Base-by-base conservation (phyloP, 2,888 invertebrate species). In the Hypena proboscidalis region DNA sequence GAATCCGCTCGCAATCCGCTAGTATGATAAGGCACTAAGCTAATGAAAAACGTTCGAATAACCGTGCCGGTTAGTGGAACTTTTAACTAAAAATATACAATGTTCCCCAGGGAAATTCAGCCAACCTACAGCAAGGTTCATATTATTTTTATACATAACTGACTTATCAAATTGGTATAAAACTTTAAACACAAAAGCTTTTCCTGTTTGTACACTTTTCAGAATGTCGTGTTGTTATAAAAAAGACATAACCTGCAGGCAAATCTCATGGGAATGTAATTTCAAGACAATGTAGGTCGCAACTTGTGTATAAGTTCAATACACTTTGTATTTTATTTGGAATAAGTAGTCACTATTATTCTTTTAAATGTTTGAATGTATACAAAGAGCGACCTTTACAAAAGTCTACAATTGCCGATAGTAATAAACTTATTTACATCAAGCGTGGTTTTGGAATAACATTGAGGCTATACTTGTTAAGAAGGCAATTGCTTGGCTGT, bases 351-450 rank as follows among this genome's bases (percentile, higher is more conserved):
- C n/a, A n/a, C n/a, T n/a, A n/a, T n/a, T n/a, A n/a, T n/a, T n/a
- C n/a, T n/a, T n/a, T n/a, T 6, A 22, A 11, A 27, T 27, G 10
- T 9, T 17, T 1, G 17, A 27, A 20, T 13, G 14, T 15, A 25
- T n/a, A 20, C 25, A 32, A 32, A 32, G 13, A 30, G n/a, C 22
- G 23, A 15, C 6, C 2, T 32, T 25, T 4, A n/a, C 6, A 7
- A 19, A 6, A 26, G 14, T 4, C 25, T 8, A 40, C 5, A 7
- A 15, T 41, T 41, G 39, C 17, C 32, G 8, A 9, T 35, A 37
- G 36, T 22, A 41, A 23, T 21, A 53, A 31, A 34, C 13, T 32
- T 37, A 15, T 8, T 45, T 29, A 13, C 17, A 6, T 9, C 8
- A 2, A 25, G 31, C 1, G n/a, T 6, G 6, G 14, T 4, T 32